Conservation (phyloP, 2,797 vertebrate species). For the Paedocypris micromegethes region DNA sequence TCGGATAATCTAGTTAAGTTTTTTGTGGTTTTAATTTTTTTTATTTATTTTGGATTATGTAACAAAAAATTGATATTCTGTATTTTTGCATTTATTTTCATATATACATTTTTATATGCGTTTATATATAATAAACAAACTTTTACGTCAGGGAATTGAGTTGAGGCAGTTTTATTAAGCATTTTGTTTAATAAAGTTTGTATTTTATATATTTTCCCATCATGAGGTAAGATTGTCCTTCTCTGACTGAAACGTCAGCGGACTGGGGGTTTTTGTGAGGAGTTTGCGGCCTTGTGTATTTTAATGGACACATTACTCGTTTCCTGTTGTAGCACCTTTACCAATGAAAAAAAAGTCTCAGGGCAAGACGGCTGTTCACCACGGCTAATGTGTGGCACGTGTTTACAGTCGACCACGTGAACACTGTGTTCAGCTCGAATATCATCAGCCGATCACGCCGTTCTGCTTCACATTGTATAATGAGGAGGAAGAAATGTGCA, state of each 20-base stretch:
- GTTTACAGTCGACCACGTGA: conserved; percentile 39
- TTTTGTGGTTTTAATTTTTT: too few relatives aligned
- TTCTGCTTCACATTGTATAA: too few relatives aligned
- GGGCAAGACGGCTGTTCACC: conserved; percentile 44
- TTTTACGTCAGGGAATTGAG: too few relatives aligned
- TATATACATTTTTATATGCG: conserved; percentile 3
- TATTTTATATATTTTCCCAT: too few relatives aligned
- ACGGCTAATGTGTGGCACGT: conserved; percentile 55
- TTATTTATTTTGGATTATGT: too few relatives aligned
- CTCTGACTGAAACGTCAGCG: conserved; percentile 46
- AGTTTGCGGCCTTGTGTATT: conserved; percentile 53
- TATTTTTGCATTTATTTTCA: conserved; percentile 38
- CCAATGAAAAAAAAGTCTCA: conserved; percentile 48
- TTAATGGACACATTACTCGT: conserved; percentile 58
- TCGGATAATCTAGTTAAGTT: too few relatives aligned
- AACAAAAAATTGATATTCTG: not conserved
- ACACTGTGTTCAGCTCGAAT: too few relatives aligned
- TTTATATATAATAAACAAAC: too few relatives aligned
- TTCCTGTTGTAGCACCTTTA: conserved; percentile 65
- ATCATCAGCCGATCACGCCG: too few relatives aligned
- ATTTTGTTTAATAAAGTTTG: too few relatives aligned
- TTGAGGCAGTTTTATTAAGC: conserved; percentile 30
- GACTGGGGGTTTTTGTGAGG: conserved; percentile 36
- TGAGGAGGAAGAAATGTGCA: too few relatives aligned
- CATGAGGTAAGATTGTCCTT: conserved; percentile 37